A percentile compares a stretch with the other conserved stretches of the same genome.
phyloP scores from a whole-genome alignment of 2,113 vertebrate genomes.

The Aphelocoma coerulescens region DNA sequence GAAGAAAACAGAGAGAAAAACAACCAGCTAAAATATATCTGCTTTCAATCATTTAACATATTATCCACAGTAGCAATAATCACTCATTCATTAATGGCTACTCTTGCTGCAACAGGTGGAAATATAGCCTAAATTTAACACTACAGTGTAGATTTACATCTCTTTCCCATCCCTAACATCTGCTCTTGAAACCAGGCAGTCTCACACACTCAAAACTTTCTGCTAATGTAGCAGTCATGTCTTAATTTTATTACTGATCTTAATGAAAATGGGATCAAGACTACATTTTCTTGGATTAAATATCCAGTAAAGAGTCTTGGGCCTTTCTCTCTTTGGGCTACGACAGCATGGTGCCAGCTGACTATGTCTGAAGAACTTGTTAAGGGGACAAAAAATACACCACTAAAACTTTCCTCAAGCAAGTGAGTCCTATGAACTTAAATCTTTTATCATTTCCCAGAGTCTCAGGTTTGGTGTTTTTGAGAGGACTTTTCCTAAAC shows the following conservation, averaged over 20 bases:
- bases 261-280: neutral
- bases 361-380: neutral
- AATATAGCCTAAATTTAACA: neutral
- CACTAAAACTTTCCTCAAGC: neutral
- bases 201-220: neutral
- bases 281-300: neutral
- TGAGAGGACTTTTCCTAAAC: neutral
- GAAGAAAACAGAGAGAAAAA: neutral
- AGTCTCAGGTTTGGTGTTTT: fast-evolving
- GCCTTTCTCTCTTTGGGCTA: neutral
- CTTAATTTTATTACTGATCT: neutral
- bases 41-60: neutral
- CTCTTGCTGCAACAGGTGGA: neutral
- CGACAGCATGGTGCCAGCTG: neutral
- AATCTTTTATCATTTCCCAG: neutral
- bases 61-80: neutral
- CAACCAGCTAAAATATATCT: neutral
- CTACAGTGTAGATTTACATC: neutral
- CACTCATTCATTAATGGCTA: neutral
- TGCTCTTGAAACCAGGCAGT: neutral
- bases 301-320: neutral
- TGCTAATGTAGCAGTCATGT: neutral
- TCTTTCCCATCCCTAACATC: neutral
- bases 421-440: neutral
- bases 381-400: neutral